These are phyloP conservation scores for Enchytraeus crypticus DNA, from an alignment of 2,888 invertebrate genomes.

Conservation along the genomic window DNA sequence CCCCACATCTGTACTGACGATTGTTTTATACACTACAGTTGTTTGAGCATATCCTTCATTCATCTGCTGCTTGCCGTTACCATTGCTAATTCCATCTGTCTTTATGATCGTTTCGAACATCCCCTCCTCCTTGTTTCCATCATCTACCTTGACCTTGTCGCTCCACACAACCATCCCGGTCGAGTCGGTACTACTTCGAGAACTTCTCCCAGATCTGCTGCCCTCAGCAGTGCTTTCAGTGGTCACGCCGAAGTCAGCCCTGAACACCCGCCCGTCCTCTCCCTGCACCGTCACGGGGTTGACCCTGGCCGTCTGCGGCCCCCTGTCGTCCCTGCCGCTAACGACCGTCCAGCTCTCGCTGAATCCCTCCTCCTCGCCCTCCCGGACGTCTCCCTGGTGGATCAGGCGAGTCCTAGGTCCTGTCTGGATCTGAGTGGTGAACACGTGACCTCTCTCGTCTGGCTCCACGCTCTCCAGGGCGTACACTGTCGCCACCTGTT, in stretches of 20 bases:
- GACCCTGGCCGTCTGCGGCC: neutral
- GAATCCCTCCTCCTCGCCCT: neutral
- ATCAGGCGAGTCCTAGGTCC: neutral
- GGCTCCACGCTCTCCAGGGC: neutral
- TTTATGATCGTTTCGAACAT: constrained; percentile 5
- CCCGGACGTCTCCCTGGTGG: neutral
- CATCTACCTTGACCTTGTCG: neutral
- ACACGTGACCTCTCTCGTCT: neutral
- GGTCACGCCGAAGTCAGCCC: neutral
- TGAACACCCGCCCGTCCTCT: no score
- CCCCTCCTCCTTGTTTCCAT: constrained; percentile 5
- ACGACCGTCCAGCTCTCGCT: neutral
- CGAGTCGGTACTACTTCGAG: neutral
- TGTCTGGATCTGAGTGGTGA: neutral
- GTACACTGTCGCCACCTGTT: neutral
- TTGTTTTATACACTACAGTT: no score
- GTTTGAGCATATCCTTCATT: no score
- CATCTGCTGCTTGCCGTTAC: no score
- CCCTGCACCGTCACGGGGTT: neutral
- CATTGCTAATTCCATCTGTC: no score
- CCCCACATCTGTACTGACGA: no score
- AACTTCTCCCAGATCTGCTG: neutral
- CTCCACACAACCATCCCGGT: neutral
- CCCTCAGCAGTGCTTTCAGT: neutral
- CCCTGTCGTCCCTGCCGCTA: neutral